Base-by-base conservation (phyloP, 2,888 invertebrate genomes). In the Dusona sp. region DNA sequence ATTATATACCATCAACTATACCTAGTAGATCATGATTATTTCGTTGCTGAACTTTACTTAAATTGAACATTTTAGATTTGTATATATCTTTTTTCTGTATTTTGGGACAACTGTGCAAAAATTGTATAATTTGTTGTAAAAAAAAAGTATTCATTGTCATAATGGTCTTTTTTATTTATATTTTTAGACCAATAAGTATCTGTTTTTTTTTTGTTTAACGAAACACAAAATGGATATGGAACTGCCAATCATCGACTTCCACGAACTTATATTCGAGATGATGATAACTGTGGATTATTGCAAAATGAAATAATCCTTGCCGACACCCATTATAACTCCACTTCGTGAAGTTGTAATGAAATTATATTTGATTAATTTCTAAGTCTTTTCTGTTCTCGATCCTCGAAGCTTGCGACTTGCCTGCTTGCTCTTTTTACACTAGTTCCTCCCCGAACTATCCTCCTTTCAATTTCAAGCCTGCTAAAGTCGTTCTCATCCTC, bases 401-500 rank as follows among this genome's bases (percentile, higher is more conserved):
- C 48, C 42, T 61, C 61, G 61, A 61, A 42, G 65, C 77, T 77
- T 65, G 22, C 29, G 22, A 36, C 61, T 38, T 22, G 22, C 64
- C 36, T 13, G 19, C 54, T 48, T 48, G 51, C 68, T 61, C 61
- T 78, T 72, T 67, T 45, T 42, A 51, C 74, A 67, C 54, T 68
- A 45, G 45, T 72, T 68, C 73, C 83, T 65, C 77, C 68, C 85
- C 65, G 36, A 73, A 75, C 77, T 77, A 88, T 85, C 87, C 85
- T 88, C 89, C 87, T 88, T 86, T 86, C 86, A 86, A 86, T 86
- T 86, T 86, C 45, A 86, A 61, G 78, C 42, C 83, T 78, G 67
- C 38, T 29, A 75, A 88, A 75, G 74, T 83, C 78, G 84, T 61
- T 29, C 75, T 45, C 84, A 45, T 11, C 64, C 36, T 38, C 36